These are phyloP conservation scores for Mactra quadrangularis DNA, from an alignment of 1,140 invertebrate genomes.

Conservation along the genomic window DNA sequence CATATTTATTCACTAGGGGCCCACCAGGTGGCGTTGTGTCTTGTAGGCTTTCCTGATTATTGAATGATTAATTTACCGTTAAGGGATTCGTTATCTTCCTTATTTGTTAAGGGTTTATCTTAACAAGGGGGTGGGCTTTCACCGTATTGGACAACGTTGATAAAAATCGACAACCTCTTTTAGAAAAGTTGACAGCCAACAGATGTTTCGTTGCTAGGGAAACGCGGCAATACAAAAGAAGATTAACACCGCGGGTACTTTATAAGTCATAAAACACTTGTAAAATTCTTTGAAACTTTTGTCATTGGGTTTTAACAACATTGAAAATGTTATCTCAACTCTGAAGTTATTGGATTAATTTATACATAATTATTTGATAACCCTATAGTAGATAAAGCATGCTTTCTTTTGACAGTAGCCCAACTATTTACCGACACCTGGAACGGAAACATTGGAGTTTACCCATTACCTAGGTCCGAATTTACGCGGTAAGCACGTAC, in stretches of 20 bases:
- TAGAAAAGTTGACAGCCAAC: constrained; percentile 10
- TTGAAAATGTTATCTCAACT: constrained; percentile 41
- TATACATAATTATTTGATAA: constrained; percentile 57
- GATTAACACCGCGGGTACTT: neutral
- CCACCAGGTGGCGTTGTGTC: neutral
- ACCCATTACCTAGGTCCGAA: constrained; percentile 1
- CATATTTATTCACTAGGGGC: neutral
- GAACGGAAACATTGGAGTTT: constrained; percentile 14
- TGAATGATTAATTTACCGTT: constrained; percentile 40
- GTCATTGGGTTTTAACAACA: constrained; percentile 3
- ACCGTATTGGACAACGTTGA: constrained; percentile 5
- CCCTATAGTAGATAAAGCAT: constrained; percentile 44
- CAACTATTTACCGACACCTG: constrained; percentile 46
- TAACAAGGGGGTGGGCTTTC: constrained; percentile 12
- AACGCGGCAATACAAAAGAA: neutral
- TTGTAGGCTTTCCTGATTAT: neutral
- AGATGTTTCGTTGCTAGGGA: constrained; percentile 33
- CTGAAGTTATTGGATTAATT: constrained; percentile 61
- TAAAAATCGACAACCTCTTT: constrained; percentile 11
- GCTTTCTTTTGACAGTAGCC: constrained; percentile 10
- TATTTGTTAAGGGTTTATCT: constrained; percentile 35
- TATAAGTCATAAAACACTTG: constrained; percentile 26
- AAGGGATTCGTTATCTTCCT: neutral
- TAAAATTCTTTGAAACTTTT: constrained; percentile 32
- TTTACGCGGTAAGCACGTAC: constrained; percentile 16